Evolutionary conservation across 2,797 vertebrate species (phyloP).

Genomic region (Lindbergichthys nudifrons): DNA sequence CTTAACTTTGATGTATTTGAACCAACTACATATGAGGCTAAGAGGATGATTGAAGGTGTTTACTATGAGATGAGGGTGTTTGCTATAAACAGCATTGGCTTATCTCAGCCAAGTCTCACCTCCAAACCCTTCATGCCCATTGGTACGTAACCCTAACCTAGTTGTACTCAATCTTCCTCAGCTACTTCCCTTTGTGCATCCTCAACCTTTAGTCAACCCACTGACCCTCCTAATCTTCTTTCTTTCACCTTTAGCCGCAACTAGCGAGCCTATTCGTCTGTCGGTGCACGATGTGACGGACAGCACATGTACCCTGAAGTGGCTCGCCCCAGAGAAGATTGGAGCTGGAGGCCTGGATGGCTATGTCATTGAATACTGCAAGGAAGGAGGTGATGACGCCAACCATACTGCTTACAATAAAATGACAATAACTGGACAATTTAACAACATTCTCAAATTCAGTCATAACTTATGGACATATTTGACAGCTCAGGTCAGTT

Average conservation of each 20-base stretch:
- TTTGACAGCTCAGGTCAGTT: neutral
- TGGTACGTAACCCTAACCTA: constrained; percentile 74
- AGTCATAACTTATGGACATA: neutral
- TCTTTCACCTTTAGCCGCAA: constrained; percentile 82
- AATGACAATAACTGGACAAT: constrained; percentile 2
- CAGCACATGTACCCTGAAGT: constrained; percentile 90
- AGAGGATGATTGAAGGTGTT: constrained; percentile 93
- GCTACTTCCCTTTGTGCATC: constrained; percentile 6
- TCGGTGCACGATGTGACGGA: constrained; percentile 89
- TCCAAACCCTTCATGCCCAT: constrained; percentile 96
- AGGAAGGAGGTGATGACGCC: constrained; percentile 88
- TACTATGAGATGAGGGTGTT: constrained; percentile 94
- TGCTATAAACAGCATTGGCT: constrained; percentile 90
- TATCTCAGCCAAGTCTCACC: constrained; percentile 88
- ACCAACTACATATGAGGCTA: constrained; percentile 87
- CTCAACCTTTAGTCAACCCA: neutral
- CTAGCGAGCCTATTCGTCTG: constrained; percentile 89
- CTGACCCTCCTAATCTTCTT: constrained; percentile 25
- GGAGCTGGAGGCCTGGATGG: constrained; percentile 93
- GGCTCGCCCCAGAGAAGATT: constrained; percentile 89
- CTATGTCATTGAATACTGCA: constrained; percentile 91
- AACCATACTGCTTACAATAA: neutral
- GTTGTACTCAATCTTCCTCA: constrained; percentile 6
- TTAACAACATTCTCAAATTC: neutral
- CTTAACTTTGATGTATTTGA: constrained; percentile 91